These are phyloP conservation scores for Erpornis zantholeuca DNA, from an alignment of 2,113 vertebrate species.

Conservation along the genomic window DNA sequence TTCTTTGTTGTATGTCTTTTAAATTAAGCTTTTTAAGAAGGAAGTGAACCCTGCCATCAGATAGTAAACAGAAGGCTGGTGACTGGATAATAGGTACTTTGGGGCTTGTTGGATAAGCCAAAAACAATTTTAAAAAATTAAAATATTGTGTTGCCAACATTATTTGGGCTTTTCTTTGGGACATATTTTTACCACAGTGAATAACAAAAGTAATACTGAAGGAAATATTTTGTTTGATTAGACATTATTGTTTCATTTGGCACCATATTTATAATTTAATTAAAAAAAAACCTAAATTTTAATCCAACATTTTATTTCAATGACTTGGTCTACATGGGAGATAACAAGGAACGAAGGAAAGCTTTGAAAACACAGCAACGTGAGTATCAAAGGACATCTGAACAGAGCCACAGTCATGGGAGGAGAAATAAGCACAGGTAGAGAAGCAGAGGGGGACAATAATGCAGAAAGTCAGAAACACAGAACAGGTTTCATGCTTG, in stretches of 20 bases:
- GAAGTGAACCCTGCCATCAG: background rate
- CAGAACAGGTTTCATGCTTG: background rate
- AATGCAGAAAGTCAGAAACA: background rate
- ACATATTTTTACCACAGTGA: background rate
- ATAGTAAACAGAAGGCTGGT: background rate
- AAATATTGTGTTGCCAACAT: background rate
- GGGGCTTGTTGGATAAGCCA: background rate
- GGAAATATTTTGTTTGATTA: background rate
- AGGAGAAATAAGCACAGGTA: background rate
- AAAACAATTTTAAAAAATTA: background rate
- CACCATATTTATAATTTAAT: rapidly evolving
- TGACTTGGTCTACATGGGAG: background rate
- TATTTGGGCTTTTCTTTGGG: background rate
- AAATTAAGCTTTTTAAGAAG: slow-evolving; percentile 15
- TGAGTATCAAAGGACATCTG: background rate
- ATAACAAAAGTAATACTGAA: background rate
- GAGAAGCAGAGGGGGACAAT: background rate
- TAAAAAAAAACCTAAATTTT: background rate
- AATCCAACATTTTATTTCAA: background rate
- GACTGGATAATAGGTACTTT: background rate
- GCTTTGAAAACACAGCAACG: background rate
- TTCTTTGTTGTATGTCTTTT: background rate
- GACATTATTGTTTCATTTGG: background rate
- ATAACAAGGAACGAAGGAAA: background rate
- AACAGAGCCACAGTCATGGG: background rate